Percentiles rank a stretch among this genome's conserved stretches.
Evolutionary conservation across 2,113 vertebrate species (phyloP).

Genomic region (Corythornis madagascariensis): DNA sequence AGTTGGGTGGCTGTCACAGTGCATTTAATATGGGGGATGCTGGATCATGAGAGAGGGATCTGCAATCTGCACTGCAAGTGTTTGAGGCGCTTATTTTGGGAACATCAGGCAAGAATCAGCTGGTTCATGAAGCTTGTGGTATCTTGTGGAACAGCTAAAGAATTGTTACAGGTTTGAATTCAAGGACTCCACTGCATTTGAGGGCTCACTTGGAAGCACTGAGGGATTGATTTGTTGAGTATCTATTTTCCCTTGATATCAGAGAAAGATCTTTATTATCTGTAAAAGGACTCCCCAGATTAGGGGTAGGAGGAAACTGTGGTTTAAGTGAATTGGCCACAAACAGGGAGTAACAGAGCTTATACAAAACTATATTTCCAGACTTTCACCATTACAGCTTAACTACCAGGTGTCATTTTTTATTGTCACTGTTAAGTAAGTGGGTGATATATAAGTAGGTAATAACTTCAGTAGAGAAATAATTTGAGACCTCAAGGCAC

Average conservation of each 20-base stretch:
- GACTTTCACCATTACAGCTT: neutral
- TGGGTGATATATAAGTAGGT: neutral
- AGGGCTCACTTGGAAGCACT: neutral
- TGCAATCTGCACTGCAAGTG: neutral
- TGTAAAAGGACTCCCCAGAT: neutral
- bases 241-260: neutral
- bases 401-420: neutral
- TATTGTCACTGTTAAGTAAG: neutral
- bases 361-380: neutral
- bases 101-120: neutral
- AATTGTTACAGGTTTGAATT: neutral
- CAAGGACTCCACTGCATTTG: neutral
- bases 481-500: neutral
- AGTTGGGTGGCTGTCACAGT: neutral
- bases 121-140: neutral
- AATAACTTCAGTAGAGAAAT: neutral
- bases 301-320: neutral
- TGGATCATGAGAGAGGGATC: neutral
- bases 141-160: neutral
- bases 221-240: neutral
- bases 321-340: neutral
- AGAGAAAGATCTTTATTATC: neutral
- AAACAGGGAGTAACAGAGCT: neutral
- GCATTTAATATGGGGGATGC: neutral
- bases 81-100: neutral